Conservation (phyloP, 2,888 invertebrate species). For the Caenorhabditis macrosperma region DNA sequence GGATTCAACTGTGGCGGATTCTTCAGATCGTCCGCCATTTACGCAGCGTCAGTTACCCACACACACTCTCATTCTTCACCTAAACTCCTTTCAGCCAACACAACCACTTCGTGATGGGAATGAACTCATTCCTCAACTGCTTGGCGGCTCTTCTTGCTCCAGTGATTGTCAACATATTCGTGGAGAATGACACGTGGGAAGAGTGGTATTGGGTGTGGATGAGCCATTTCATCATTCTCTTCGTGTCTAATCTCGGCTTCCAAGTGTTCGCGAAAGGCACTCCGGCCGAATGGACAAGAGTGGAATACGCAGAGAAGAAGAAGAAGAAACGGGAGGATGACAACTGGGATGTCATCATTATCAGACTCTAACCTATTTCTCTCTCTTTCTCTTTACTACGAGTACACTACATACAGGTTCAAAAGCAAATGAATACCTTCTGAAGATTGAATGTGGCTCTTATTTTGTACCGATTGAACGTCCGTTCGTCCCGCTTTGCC, state of each 20-base stretch:
- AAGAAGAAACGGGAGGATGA: background rate
- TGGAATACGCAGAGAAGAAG: background rate
- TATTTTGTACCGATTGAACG: slow-evolving; percentile 79
- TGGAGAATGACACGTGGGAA: slow-evolving; percentile 61
- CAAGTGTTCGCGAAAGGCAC: slow-evolving; percentile 60
- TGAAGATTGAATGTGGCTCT: slow-evolving; percentile 60
- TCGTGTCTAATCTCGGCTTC: slow-evolving; percentile 59
- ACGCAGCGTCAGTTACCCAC: slow-evolving; percentile 58
- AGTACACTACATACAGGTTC: background rate
- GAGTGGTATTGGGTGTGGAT: slow-evolving; percentile 71
- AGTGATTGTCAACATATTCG: slow-evolving; percentile 64
- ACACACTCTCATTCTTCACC: background rate
- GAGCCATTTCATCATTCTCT: slow-evolving; percentile 59
- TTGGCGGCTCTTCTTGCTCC: slow-evolving; percentile 64
- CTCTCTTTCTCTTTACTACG: background rate
- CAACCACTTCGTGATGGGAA: slow-evolving; percentile 68
- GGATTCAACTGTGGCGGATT: slow-evolving; percentile 69
- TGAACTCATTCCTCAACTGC: slow-evolving; percentile 67
- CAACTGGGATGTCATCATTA: slow-evolving; percentile 17
- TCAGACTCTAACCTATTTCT: slow-evolving; percentile 3
- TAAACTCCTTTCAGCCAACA: slow-evolving; percentile 56
- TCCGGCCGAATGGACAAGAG: slow-evolving; percentile 66
- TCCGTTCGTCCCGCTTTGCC: slow-evolving; percentile 80
- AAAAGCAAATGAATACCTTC: too few species aligned
- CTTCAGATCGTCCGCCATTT: slow-evolving; percentile 61